phyloP scores from a whole-genome alignment of 1,140 invertebrate genomes.

The Samia ricini region DNA sequence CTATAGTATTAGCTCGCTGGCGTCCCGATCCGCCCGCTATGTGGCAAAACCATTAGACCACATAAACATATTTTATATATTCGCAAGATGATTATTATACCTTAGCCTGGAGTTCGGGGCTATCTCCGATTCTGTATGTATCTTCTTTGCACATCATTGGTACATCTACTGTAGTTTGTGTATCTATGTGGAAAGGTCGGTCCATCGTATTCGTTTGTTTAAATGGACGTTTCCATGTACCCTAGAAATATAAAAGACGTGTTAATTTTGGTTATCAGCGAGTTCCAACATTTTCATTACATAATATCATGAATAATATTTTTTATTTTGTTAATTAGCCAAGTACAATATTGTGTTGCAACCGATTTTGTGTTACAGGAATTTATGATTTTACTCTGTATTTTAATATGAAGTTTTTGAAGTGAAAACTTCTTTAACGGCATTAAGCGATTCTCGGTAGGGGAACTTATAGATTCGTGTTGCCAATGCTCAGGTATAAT shows the following conservation, averaged over 20 bases:
- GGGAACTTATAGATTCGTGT: too few species aligned
- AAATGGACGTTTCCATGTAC: slow-evolving; percentile 81
- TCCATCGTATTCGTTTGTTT: slow-evolving; percentile 53
- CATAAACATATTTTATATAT: background rate
- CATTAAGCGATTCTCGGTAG: too few species aligned
- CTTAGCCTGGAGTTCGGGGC: slow-evolving; percentile 73
- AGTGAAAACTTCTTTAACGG: background rate
- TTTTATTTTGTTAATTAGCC: too few species aligned
- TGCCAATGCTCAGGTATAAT: too few species aligned
- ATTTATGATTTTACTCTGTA: too few species aligned
- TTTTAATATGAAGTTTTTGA: too few species aligned
- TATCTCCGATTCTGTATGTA: slow-evolving; percentile 75
- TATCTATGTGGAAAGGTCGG: slow-evolving; percentile 72
- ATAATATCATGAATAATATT: background rate
- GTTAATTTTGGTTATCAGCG: background rate
- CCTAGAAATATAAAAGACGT: slow-evolving; percentile 32
- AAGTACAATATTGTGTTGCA: too few species aligned
- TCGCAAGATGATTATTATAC: slow-evolving; percentile 44
- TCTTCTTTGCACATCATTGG: slow-evolving; percentile 82
- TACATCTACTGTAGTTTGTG: slow-evolving; percentile 69
- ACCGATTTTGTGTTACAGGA: too few species aligned
- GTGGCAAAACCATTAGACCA: too few species aligned
- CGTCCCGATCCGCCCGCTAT: too few species aligned
- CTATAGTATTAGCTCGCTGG: too few species aligned
- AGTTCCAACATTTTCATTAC: background rate